Base-by-base conservation (phyloP, 2,888 invertebrate species). In the Aleiodes testaceus region DNA sequence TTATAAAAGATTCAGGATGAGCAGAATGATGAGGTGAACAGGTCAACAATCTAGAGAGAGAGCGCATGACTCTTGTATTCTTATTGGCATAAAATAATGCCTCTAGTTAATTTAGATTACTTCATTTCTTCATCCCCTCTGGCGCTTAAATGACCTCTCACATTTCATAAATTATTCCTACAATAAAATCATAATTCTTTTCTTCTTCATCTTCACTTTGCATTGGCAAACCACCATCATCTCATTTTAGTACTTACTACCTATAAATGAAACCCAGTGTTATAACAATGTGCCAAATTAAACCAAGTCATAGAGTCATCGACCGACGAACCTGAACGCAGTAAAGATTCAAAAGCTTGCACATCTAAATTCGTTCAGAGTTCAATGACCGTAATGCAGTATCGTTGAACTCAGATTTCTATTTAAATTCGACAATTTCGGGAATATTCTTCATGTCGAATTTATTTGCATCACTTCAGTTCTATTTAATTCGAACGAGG, bases 351-450 rank as follows among this genome's bases (percentile, higher is more conserved):
- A 49, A 59, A 55, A 63, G 59, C 66, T 59, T 49, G 67, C 45
- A 47, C 44, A 63, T 72, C 72, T 72, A 72, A 72, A 72, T 72
- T 52, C 16, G 67, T 53, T 44, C 66, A 26, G 64, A 67, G 72
- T 72, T 72, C 72, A 72, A 72, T 45, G 72, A 68, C 52, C 72
- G 67, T 59, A 53, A 63, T 64, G 50, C 52, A 72, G 72, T 61
- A 63, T 47, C 67, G 36, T 63, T 72, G 67, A 71, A 67, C 67
- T 50, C 66, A 22, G 53, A 47, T 45, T n/a, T 67, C 71, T 67
- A 71, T 67, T 71, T 66, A 66, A 71, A 67, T 67, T 59, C 71
- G 70, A 72, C 69, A 72, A 70, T 70, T 59, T 26, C 72, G 74
- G 74, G 71, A 55, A 55, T 68, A 52, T 52, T 12, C 22, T 20